Evolutionary conservation across 1,140 invertebrate species (phyloP).

Genomic region (Drosophila prosaltans): DNA sequence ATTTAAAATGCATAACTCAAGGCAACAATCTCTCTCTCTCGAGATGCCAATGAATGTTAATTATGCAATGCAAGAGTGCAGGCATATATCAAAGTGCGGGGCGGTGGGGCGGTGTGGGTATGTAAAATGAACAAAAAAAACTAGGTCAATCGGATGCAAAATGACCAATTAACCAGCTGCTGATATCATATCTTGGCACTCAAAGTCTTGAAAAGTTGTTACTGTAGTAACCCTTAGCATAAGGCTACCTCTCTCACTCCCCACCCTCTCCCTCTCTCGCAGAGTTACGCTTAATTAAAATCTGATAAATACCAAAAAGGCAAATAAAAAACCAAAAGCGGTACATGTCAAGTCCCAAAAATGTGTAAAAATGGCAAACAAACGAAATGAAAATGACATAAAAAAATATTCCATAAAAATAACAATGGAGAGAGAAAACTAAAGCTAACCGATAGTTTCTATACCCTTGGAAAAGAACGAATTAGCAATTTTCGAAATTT

Average conservation of each 20-base stretch:
- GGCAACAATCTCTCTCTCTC: neutral
- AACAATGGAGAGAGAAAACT: neutral
- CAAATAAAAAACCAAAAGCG: slow-evolving; percentile 43
- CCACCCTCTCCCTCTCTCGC: too few species aligned
- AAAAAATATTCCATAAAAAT: neutral
- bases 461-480: neutral
- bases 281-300: slow-evolving; percentile 58
- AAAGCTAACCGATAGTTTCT: neutral
- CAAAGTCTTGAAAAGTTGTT: neutral
- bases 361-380: slow-evolving; percentile 5
- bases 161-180: slow-evolving; percentile 2
- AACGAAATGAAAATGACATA: neutral
- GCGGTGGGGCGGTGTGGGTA: too few species aligned
- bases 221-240: neutral
- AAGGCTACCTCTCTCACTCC: too few species aligned
- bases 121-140: neutral
- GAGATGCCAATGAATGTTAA: neutral
- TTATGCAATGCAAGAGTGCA: neutral
- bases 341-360: slow-evolving; percentile 36
- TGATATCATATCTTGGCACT: neutral
- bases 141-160: slow-evolving; percentile 1
- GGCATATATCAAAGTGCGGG: neutral
- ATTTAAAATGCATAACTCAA: slow-evolving; percentile 13
- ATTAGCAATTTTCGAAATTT: too few species aligned
- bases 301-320: slow-evolving; percentile 60